Evolutionary conservation across 1,140 invertebrate species (phyloP).

Genomic region (Brachionus asplanchnoidis): DNA sequence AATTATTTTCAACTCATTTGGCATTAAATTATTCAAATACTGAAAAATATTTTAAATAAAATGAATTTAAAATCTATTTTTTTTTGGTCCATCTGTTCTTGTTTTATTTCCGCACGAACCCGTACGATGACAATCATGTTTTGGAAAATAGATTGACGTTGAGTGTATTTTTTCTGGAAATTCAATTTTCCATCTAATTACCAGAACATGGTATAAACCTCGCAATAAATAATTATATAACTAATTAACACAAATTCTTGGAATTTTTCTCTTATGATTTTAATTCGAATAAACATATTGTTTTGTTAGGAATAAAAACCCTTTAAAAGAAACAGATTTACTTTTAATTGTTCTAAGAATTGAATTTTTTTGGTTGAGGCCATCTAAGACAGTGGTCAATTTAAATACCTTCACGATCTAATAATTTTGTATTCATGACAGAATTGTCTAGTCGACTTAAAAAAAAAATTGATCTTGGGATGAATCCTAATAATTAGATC

Average conservation of each 20-base stretch:
- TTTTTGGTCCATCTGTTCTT: background rate
- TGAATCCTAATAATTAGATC: background rate
- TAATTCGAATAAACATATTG: background rate
- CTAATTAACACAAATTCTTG: slow-evolving; percentile 25
- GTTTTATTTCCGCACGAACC: slow-evolving; percentile 15
- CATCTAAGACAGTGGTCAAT: background rate
- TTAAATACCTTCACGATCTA: background rate
- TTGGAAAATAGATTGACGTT: background rate
- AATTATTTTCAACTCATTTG: background rate
- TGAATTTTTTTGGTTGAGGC: background rate
- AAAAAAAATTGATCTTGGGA: background rate
- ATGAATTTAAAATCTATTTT: background rate
- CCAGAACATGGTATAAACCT: background rate
- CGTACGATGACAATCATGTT: slow-evolving; percentile 7
- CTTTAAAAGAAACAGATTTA: slow-evolving; percentile 7
- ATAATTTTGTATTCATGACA: background rate
- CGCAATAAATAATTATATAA: slow-evolving; percentile 8
- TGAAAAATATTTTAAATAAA: background rate
- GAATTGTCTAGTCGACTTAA: background rate
- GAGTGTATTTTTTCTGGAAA: background rate
- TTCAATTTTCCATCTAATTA: slow-evolving; percentile 22
- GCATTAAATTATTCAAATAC: background rate
- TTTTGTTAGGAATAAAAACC: background rate
- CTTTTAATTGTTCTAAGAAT: background rate
- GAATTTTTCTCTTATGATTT: slow-evolving; percentile 14